These are phyloP conservation scores for Eupithecia insigniata DNA, from an alignment of 2,888 invertebrate genomes.

Conservation along the genomic window DNA sequence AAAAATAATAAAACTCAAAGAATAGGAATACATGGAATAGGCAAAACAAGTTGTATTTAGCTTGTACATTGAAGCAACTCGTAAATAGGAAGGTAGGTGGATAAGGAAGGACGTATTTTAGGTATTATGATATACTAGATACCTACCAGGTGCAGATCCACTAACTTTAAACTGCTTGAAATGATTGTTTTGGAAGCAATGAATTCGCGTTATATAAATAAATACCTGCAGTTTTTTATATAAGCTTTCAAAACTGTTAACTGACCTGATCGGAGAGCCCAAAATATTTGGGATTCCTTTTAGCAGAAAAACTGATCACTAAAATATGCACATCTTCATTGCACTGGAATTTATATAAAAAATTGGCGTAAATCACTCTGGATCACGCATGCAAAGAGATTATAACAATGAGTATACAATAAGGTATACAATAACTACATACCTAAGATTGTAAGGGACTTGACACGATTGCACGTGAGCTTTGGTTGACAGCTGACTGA, in stretches of 20 bases:
- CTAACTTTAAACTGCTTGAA: not conserved
- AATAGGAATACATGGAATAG: not conserved
- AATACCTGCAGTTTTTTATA: not conserved
- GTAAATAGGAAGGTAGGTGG: not conserved
- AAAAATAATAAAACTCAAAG: not conserved
- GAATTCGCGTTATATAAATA: not conserved
- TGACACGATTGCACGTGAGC: not conserved
- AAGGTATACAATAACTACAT: too few species aligned
- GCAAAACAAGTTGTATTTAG: not conserved
- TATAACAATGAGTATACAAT: too few species aligned
- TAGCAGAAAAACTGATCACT: not conserved
- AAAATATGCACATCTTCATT: not conserved
- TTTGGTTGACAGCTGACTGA: not conserved
- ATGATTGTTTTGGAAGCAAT: not conserved
- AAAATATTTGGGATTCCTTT: conserved; percentile 1
- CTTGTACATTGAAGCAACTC: not conserved
- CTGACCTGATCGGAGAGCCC: not conserved
- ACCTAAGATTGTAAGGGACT: not conserved
- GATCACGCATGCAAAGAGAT: not conserved
- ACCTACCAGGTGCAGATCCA: not conserved
- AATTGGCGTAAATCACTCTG: conserved; percentile 2
- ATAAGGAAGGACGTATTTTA: not conserved
- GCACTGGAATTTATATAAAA: not conserved
- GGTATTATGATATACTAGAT: not conserved
- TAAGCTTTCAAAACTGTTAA: not conserved